Evolutionary conservation across 1,140 invertebrate species (phyloP).

Genomic region (Ruditapes philippinarum): DNA sequence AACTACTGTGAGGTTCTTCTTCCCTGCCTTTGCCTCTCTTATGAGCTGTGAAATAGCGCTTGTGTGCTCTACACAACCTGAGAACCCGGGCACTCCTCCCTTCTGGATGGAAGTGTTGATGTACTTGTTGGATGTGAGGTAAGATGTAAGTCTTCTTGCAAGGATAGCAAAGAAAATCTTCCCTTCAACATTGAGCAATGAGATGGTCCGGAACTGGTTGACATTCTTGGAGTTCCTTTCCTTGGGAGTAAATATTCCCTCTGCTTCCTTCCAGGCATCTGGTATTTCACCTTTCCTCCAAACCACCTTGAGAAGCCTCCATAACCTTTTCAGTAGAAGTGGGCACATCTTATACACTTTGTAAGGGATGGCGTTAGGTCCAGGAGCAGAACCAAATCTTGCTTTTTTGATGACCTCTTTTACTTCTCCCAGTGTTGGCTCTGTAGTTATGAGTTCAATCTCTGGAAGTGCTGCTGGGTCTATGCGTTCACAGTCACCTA

Average conservation of each 20-base stretch:
- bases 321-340: conserved; percentile 39
- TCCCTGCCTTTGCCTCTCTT: conserved; percentile 41
- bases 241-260: conserved; percentile 24
- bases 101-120: neutral
- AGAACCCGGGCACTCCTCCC: neutral
- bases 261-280: conserved; percentile 18
- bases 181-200: neutral
- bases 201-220: neutral
- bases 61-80: conserved; percentile 25
- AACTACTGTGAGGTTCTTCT: conserved; percentile 62
- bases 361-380: conserved; percentile 52
- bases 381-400: conserved; percentile 17
- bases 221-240: neutral
- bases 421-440: conserved; percentile 40
- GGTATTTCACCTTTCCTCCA: conserved; percentile 39
- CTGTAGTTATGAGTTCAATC: neutral
- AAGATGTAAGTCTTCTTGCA: neutral
- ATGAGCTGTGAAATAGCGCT: conserved; percentile 35
- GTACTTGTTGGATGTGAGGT: neutral
- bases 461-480: neutral
- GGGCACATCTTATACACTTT: conserved; percentile 58
- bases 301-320: conserved; percentile 40
- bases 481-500: conserved; percentile 25
- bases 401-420: conserved; percentile 38
- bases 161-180: neutral